Evolutionary conservation across 2,888 invertebrate genomes (phyloP), one percentile per base, ranked within the genome.

Genomic region (Rhagonycha fulva): DNA sequence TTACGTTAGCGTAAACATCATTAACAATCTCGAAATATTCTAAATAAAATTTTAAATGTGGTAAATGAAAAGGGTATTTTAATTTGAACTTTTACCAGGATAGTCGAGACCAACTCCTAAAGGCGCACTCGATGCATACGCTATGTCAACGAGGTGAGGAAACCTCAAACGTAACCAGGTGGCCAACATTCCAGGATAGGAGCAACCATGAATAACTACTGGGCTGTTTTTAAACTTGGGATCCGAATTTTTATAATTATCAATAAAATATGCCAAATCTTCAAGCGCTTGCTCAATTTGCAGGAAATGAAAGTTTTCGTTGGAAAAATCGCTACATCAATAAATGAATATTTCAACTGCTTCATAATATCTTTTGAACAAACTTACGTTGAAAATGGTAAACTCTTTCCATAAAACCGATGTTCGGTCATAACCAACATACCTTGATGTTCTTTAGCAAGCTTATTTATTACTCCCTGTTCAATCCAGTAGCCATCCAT

Each of bases 391-490:
- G 32, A 26, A n/a, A 92, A 92, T 0, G 95, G 96, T 78, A 89
- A 90, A 79, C 94, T 95, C 71, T 90, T 83, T 1, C 96, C 96
- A 83, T 96, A 96, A 85, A 91, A 96, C 81, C 96, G 90, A 86
- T 96, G 96, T 84, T 96, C 96, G 0, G 95, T 92, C 80, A 93
- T 92, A 84, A 93, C 93, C 82, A 94, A 87, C 5, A 91, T 90
- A 0, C 93, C 95, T 1, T 88, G 87, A 78, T 92, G 88, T 24
- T 87, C 83, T 70, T 85, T 82, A 0, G 92, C 94, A 84, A 93
- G 87, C 67, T 92, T 91, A 76, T 90, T 89, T 80, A 93, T 91
- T 74, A 92, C 89, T 0, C 95, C 95, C 0, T 83, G 85, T 28
- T 84, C 84, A 82, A 94, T 86, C 89, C 90, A 92, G 4, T 89